These are phyloP conservation scores for Vultur gryphus DNA, from an alignment of 2,797 vertebrate species.

Conservation along the genomic window DNA sequence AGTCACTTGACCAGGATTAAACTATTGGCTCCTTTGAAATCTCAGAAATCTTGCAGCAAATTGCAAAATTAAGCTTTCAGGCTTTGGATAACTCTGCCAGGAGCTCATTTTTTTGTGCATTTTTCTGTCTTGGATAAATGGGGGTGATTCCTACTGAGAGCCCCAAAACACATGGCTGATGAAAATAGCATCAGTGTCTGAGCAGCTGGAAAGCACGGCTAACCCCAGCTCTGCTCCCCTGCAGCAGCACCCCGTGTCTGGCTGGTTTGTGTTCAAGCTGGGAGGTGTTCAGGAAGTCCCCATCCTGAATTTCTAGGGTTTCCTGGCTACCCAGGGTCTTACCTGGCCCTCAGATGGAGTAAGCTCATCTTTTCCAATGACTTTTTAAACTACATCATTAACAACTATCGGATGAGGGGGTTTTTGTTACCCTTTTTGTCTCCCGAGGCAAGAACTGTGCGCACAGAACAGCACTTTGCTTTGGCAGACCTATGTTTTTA, in stretches of 20 bases:
- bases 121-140: neutral
- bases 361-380: neutral
- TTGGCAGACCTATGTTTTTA: neutral
- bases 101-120: neutral
- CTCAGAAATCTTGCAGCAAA: neutral
- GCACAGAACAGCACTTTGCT: neutral
- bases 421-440: neutral
- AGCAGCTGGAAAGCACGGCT: neutral
- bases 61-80: neutral
- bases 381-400: neutral
- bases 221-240: neutral
- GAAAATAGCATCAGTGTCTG: rapidly evolving
- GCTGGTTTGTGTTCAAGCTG: neutral
- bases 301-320: neutral
- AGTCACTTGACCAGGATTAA: neutral
- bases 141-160: neutral
- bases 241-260: neutral
- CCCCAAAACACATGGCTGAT: neutral
- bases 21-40: neutral
- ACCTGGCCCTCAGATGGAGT: neutral
- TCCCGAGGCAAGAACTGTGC: neutral
- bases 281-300: neutral
- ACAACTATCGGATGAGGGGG: rapidly evolving
- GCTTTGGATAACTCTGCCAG: neutral
- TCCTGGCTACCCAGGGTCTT: neutral